Base-by-base conservation (phyloP, 1,140 invertebrate species). In the Ooceraea biroi region DNA sequence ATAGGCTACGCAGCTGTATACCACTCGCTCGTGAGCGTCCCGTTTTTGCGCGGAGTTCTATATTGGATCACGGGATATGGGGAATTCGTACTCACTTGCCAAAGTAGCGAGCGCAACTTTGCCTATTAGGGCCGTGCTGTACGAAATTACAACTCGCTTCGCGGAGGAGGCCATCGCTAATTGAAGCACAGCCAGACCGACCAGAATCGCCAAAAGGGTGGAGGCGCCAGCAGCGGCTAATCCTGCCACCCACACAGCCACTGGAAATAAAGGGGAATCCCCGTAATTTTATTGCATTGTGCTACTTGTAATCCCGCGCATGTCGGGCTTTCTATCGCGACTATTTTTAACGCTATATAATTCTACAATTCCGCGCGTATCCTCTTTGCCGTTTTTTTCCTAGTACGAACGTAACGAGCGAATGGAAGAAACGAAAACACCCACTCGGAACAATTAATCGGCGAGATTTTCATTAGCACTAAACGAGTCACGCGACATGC, bases 81-180 rank as follows among this genome's bases (percentile, higher is more conserved):
- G 27, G 8, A 30, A 78, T 69, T 57, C 41, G 68, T 91, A 96
- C 96, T 96, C 94, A 98, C 97, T 96, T 85, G 97, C 96, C 87
- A 97, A 91, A 48, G 97, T 95, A 11, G 96, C 96, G 69, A 97
- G 92, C 22, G 97, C 96, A 60, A 98, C 95, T 94, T 98, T 98
- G 85, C 96, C 94, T 92, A 97, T 96, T 61, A 98, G 95, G 14
- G 96, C 96, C 63, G 96, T 95, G 65, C 95, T 96, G 93, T 98
- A 98, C 85, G 96, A 96, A 90, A 98, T 94, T 55, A 97, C 96
- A 36, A 98, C 96, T 90, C 96, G 96, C 91, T 98, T 97, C 91
- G 96, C 97, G 55, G 97, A 97, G 50, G 96, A 96, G 85, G 98
- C 96, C 97, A 98, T 98, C 55, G 97, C 96, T 61, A 98, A 95